Evolutionary conservation across 2,113 vertebrate genomes (phyloP).

Genomic region (Alexandromys fortis): DNA sequence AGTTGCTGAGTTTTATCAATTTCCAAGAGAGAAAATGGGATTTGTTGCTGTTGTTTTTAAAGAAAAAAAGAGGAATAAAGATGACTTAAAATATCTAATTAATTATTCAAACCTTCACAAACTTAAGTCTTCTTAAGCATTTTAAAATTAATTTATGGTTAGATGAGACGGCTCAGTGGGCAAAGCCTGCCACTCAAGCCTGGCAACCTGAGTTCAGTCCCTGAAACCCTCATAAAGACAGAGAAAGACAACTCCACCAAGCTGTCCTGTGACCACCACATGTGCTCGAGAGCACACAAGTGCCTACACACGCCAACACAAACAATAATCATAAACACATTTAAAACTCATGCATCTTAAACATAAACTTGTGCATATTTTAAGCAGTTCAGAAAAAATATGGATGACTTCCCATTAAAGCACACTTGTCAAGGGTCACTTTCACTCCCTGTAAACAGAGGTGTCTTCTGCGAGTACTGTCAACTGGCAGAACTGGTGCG

Average conservation of each 20-base stretch:
- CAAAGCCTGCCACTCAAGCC: neutral
- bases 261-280: neutral
- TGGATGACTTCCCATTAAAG: neutral
- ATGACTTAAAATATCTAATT: neutral
- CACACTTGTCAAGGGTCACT: constrained; percentile 9
- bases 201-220: too few species aligned
- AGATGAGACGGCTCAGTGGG: neutral
- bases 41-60: neutral
- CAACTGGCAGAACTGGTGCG: neutral
- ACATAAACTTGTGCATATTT: constrained; percentile 27
- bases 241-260: neutral
- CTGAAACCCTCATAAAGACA: neutral
- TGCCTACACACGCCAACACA: neutral
- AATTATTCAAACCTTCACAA: neutral
- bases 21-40: neutral
- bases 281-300: neutral
- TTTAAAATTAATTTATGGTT: neutral
- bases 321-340: neutral
- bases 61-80: neutral
- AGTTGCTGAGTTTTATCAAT: constrained; percentile 19
- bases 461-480: neutral
- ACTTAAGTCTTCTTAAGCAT: neutral
- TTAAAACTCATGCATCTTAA: neutral
- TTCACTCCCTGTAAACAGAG: neutral
- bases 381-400: constrained; percentile 34